A percentile compares a stretch with the other conserved stretches of the same genome.
phyloP scores from a whole-genome alignment of 2,888 invertebrate species.

The Cistogaster globosa region DNA sequence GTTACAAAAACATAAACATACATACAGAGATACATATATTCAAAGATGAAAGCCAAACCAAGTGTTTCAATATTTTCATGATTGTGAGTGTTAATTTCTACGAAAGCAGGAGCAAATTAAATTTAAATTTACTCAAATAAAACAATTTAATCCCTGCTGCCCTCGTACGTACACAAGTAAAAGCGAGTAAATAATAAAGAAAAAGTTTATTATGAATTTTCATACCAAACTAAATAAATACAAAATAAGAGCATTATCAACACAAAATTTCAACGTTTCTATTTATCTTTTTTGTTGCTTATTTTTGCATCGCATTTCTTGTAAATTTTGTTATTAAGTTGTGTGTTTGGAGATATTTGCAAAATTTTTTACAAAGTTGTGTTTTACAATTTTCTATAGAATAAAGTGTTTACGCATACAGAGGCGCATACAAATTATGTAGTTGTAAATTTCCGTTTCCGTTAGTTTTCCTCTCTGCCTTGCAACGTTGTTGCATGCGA shows the following conservation, averaged over 20 bases:
- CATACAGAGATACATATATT: neutral
- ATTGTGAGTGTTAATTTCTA: neutral
- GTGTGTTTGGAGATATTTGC: constrained; percentile 49
- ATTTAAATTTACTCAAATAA: too few relatives aligned
- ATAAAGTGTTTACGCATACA: constrained; percentile 27
- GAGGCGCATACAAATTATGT: constrained; percentile 6
- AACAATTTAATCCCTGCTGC: neutral
- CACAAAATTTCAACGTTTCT: constrained; percentile 3
- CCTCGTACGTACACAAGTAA: neutral
- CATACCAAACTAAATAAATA: constrained; percentile 45
- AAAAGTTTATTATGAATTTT: constrained; percentile 33
- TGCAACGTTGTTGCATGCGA: neutral
- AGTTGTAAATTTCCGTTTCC: constrained; percentile 61
- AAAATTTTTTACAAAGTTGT: constrained; percentile 29
- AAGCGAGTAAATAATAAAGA: neutral
- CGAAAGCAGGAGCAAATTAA: neutral
- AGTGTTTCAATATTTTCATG: neutral
- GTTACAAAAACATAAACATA: neutral
- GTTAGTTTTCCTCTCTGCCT: constrained; percentile 25
- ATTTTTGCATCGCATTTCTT: constrained; percentile 1
- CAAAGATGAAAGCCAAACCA: neutral
- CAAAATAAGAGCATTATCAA: constrained; percentile 51
- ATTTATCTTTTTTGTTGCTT: neutral
- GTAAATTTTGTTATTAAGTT: constrained; percentile 50
- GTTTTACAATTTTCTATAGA: constrained; percentile 19